Evolutionary conservation across 2,113 vertebrate genomes (phyloP).

Genomic region (Empidonax traillii): DNA sequence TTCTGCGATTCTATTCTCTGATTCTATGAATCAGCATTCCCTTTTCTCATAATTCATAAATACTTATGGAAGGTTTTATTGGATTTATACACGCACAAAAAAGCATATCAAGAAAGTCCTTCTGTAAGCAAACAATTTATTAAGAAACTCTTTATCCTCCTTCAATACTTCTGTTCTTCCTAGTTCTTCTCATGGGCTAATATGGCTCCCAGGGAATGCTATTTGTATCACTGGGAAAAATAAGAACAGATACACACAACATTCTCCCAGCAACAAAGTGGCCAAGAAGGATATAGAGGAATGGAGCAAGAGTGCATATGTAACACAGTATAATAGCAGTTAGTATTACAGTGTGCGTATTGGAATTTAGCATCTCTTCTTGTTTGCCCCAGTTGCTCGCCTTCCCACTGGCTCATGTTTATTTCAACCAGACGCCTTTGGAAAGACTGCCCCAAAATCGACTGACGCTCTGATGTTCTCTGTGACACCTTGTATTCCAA

Average conservation of each 20-base stretch:
- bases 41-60: neutral
- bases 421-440: neutral
- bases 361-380: neutral
- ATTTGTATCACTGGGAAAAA: neutral
- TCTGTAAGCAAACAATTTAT: neutral
- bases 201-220: neutral
- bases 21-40: neutral
- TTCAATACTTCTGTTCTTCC: neutral
- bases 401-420: neutral
- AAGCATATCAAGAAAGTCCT: neutral
- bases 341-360: neutral
- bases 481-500: neutral
- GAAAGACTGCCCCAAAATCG: neutral
- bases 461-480: neutral
- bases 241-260: neutral
- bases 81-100: neutral
- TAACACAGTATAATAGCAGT: neutral
- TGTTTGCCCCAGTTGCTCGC: neutral
- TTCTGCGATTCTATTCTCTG: neutral
- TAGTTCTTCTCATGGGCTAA: neutral
- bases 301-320: neutral
- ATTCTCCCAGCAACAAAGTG: neutral
- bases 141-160: neutral
- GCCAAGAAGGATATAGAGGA: neutral
- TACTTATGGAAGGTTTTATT: accelerated